Conservation (phyloP, 2,113 vertebrate genomes). For the Tringa solitaria region DNA sequence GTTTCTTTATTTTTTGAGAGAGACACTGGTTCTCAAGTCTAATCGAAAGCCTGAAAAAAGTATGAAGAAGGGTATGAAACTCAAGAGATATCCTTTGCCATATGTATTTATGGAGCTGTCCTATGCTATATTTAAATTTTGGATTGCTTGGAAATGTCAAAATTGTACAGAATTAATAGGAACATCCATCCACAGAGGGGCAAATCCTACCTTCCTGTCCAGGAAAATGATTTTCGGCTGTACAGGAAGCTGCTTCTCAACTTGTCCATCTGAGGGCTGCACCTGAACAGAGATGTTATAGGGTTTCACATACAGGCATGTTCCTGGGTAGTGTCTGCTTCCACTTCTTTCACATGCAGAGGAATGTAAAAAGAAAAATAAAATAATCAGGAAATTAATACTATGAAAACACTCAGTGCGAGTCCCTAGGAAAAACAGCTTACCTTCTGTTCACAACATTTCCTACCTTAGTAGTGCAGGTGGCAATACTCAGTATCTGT, state of each 20-base stretch:
- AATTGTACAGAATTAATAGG: background rate
- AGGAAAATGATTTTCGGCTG: conserved; percentile 73
- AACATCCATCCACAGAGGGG: background rate
- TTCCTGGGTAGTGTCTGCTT: conserved; percentile 37
- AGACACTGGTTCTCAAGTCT: background rate
- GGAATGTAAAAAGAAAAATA: background rate
- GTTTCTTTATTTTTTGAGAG: background rate
- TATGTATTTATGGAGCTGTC: background rate
- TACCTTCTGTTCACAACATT: background rate
- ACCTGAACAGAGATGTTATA: conserved; percentile 60
- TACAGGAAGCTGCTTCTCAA: conserved; percentile 59
- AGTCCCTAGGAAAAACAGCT: background rate
- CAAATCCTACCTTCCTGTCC: conserved; percentile 65
- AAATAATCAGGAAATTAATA: background rate
- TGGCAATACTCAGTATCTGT: background rate
- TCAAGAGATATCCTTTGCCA: background rate
- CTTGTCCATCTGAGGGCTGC: conserved; percentile 74
- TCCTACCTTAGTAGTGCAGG: background rate
- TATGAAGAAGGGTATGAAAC: background rate
- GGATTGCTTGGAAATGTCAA: background rate
- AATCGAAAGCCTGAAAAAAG: background rate
- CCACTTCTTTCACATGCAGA: conserved; percentile 51
- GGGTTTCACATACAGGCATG: conserved; percentile 58
- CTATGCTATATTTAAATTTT: background rate
- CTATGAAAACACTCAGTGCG: background rate